Conservation (phyloP, 2,888 invertebrate genomes). For the Eubasilissa splendida region DNA sequence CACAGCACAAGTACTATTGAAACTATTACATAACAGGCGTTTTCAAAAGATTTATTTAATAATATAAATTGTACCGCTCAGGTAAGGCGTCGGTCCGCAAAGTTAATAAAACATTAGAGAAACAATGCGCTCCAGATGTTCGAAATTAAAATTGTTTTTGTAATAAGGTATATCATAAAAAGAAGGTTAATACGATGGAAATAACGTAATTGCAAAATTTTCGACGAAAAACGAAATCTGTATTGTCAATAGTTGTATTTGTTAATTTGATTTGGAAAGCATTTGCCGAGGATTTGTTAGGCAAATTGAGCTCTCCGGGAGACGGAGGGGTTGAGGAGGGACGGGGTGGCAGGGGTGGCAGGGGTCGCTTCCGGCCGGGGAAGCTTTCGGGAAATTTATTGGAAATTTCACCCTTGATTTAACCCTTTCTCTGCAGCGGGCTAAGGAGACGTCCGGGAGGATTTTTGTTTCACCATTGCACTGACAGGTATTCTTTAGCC, state of each 20-base stretch:
- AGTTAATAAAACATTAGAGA: no score
- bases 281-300: conserved; percentile 26
- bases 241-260: background rate
- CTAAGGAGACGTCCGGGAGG: conserved; percentile 24
- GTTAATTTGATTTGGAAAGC: conserved; percentile 22
- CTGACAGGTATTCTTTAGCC: conserved; percentile 27
- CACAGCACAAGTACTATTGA: no score
- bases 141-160: no score
- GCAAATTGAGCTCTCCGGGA: conserved; percentile 19
- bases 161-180: no score
- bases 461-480: conserved; percentile 39
- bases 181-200: no score
- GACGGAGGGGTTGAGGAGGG: background rate
- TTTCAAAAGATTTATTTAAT: no score
- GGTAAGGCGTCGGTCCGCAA: no score
- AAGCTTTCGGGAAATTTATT: conserved; percentile 54
- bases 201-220: background rate
- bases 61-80: no score
- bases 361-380: conserved; percentile 40
- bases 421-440: conserved; percentile 47
- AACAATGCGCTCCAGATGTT: no score
- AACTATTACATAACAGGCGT: no score
- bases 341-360: background rate
- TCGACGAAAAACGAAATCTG: background rate
- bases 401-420: conserved; percentile 56